Percentiles rank a stretch among this genome's conserved stretches.
phyloP scores from a whole-genome alignment of 2,888 invertebrate genomes.

The Plagiodera versicolora region DNA sequence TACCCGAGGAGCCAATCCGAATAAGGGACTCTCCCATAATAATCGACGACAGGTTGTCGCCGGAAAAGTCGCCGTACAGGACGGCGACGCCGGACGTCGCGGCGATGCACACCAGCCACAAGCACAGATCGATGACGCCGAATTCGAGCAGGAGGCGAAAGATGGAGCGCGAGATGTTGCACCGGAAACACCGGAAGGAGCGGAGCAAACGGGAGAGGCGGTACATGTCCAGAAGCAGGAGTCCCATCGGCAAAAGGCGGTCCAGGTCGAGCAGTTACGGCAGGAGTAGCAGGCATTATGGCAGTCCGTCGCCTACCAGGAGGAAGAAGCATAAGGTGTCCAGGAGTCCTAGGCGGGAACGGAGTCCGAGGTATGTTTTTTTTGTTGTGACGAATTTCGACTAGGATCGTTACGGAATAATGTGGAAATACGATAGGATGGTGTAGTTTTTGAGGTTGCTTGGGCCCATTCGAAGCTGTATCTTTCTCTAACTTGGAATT shows the following conservation, averaged over 20 bases:
- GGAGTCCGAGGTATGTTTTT: constrained; percentile 37
- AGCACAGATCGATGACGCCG: constrained; percentile 45
- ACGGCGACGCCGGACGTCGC: constrained; percentile 49
- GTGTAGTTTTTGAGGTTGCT: too few species aligned
- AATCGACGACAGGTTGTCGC: constrained; percentile 41
- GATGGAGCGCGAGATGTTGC: constrained; percentile 51
- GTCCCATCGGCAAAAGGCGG: constrained; percentile 62
- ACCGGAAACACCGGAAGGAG: constrained; percentile 52
- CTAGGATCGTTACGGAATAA: too few species aligned
- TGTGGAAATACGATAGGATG: too few species aligned
- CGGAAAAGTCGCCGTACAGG: constrained; percentile 47
- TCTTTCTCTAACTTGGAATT: background rate
- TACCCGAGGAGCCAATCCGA: constrained; percentile 30
- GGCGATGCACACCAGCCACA: constrained; percentile 41
- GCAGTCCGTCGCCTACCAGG: constrained; percentile 50
- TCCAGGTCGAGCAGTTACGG: constrained; percentile 56
- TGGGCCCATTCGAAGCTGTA: background rate
- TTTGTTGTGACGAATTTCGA: background rate
- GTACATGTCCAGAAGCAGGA: constrained; percentile 61
- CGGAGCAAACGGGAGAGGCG: constrained; percentile 43
- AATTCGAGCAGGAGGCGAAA: constrained; percentile 48
- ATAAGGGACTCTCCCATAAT: constrained; percentile 43
- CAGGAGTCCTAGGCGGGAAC: constrained; percentile 53
- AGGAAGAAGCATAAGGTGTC: constrained; percentile 57
- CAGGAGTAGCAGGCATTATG: constrained; percentile 54